These are phyloP conservation scores for Eupleurogrammus muticus DNA, from an alignment of 2,797 vertebrate species.

Conservation along the genomic window DNA sequence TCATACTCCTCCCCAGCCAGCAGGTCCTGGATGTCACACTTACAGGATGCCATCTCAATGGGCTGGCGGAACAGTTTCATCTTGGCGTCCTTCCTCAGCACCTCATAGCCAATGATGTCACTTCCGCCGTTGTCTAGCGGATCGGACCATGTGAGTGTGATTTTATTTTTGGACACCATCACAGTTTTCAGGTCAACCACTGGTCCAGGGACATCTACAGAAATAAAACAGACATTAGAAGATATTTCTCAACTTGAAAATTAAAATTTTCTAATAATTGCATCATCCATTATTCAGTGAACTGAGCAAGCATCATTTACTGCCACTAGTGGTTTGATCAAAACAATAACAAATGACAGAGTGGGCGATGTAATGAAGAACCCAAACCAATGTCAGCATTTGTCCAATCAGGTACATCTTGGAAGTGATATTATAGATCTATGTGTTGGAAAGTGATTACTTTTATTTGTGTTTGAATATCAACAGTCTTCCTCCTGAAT, in stretches of 20 bases:
- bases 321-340: no score
- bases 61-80: slow-evolving; percentile 97
- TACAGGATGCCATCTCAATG: slow-evolving; percentile 93
- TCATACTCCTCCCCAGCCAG: slow-evolving; percentile 94
- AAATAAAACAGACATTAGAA: neutral
- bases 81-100: slow-evolving; percentile 95
- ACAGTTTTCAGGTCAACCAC: slow-evolving; percentile 96
- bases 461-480: no score
- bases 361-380: no score
- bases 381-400: no score
- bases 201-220: slow-evolving; percentile 94
- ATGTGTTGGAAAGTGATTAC: no score
- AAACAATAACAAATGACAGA: no score
- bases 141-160: slow-evolving; percentile 95
- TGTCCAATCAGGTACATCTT: no score
- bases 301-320: neutral
- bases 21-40: slow-evolving; percentile 94
- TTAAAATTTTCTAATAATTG: neutral
- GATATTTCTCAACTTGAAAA: neutral
- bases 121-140: slow-evolving; percentile 96
- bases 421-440: no score
- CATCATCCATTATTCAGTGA: neutral
- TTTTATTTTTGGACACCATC: slow-evolving; percentile 94
- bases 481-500: no score
- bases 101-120: slow-evolving; percentile 93